Conservation (phyloP, 2,888 invertebrate genomes). For the Drosophila cyrtoloma region DNA sequence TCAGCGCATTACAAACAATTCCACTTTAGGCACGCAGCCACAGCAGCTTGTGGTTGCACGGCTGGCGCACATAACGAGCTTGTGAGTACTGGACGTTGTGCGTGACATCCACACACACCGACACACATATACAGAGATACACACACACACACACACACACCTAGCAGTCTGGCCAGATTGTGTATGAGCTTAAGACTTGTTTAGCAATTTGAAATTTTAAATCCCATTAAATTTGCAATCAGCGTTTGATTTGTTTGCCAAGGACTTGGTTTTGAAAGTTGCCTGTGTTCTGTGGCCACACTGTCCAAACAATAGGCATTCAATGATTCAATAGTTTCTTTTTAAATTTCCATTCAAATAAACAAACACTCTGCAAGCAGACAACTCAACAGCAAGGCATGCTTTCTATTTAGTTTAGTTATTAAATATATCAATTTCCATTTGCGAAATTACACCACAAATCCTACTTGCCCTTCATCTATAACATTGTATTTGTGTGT, state of each 20-base stretch:
- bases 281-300: slow-evolving; percentile 6
- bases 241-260: slow-evolving; percentile 70
- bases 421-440: slow-evolving; percentile 75
- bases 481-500: background rate
- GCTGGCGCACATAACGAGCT: slow-evolving; percentile 36
- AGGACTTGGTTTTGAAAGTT: slow-evolving; percentile 30
- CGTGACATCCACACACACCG: slow-evolving; percentile 22
- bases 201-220: slow-evolving; percentile 76
- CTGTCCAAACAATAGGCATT: slow-evolving; percentile 51
- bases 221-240: slow-evolving; percentile 76
- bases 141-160: slow-evolving; percentile 10
- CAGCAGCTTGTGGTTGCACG: slow-evolving; percentile 72
- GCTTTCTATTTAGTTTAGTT: slow-evolving; percentile 68
- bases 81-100: slow-evolving; percentile 27
- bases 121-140: background rate
- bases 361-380: slow-evolving; percentile 52
- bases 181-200: slow-evolving; percentile 57
- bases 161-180: slow-evolving; percentile 22
- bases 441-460: slow-evolving; percentile 51
- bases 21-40: slow-evolving; percentile 73
- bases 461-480: background rate
- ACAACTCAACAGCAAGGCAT: background rate
- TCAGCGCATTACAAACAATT: slow-evolving; percentile 79
- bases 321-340: slow-evolving; percentile 71
- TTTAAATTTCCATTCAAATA: slow-evolving; percentile 60